Evolutionary conservation across 2,888 invertebrate species (phyloP), one percentile per base, ranked within the genome.

Genomic region (Tipula lateralis): DNA sequence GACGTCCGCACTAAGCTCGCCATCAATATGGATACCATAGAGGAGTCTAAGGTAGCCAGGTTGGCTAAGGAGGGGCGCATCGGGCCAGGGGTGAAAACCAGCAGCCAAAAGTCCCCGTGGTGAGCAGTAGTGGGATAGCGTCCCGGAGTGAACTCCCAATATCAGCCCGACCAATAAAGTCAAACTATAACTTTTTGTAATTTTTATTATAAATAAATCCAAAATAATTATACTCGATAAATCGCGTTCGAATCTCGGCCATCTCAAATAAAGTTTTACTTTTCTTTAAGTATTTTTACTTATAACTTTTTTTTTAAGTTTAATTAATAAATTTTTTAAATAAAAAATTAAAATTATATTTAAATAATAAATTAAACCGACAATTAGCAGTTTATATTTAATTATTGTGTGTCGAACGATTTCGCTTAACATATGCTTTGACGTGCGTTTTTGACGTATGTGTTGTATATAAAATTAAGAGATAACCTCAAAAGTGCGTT

Each of bases 81-180:
- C 95, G 97, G 97, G 97, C 96, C 96, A 97, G 97, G 95, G 96
- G 96, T 96, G 97, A 95, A 96, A 97, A 96, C 94, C 96, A 97
- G 97, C 97, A 98, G 97, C 96, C 97, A 97, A 97, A 97, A 98
- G 96, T 96, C 95, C 94, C 96, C 97, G 96, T 96, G 97, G 96
- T 93, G 94, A 93, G 96, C 97, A 97, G 97, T 97, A 97, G 96
- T 95, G 96, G 97, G 97, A 96, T 96, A 95, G 97, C 97, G 96
- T 94, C 95, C 94, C 95, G 96, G 97, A 97, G 96, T 96, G 95
- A 93, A 93, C 92, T 93, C 93, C 94, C 93, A 94, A 93, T 93
- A 92, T 91, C 94, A 97, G 97, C 97, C 96, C 92, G 93, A 91
- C 92, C 93, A 93, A 95, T 91, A 95, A 88, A 94, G 92, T 93